phyloP scores from a whole-genome alignment of 1,140 invertebrate genomes.

The Meloidogyne floridensis region DNA sequence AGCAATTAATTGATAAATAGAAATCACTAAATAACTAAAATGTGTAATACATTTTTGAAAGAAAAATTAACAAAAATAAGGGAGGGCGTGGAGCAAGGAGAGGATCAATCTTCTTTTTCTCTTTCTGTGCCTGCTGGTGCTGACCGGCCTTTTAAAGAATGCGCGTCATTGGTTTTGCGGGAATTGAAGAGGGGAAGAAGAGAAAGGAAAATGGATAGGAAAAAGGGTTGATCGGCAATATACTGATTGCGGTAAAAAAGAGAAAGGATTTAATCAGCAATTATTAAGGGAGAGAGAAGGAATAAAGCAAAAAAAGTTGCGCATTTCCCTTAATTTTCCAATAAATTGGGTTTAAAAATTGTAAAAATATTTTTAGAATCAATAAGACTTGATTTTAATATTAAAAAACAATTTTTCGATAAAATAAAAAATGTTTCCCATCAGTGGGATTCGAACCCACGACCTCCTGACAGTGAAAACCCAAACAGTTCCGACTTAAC shows the following conservation, averaged over 20 bases:
- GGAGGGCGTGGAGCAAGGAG: neutral
- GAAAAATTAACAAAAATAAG: neutral
- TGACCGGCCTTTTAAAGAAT: slow-evolving; percentile 6
- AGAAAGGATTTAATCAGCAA: neutral
- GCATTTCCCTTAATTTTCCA: no score
- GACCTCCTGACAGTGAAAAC: neutral
- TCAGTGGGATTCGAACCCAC: neutral
- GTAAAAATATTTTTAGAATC: neutral
- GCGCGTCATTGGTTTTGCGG: slow-evolving; percentile 6
- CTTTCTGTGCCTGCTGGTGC: neutral
- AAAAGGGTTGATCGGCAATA: neutral
- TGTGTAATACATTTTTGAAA: neutral
- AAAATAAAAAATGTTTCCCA: neutral
- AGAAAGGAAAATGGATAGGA: neutral
- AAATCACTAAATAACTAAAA: neutral
- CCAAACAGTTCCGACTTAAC: neutral
- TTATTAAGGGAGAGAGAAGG: neutral
- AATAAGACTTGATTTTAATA: neutral
- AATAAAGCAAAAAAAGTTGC: no score
- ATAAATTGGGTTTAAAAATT: neutral
- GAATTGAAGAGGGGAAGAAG: neutral
- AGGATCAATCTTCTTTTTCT: neutral
- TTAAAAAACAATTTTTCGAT: neutral
- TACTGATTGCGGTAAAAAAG: neutral
- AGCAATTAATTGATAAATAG: neutral